A percentile compares a stretch with the other conserved stretches of the same genome.
Conservation (phyloP, 2,888 invertebrate species). For the Synanthedon myopaeformis region DNA sequence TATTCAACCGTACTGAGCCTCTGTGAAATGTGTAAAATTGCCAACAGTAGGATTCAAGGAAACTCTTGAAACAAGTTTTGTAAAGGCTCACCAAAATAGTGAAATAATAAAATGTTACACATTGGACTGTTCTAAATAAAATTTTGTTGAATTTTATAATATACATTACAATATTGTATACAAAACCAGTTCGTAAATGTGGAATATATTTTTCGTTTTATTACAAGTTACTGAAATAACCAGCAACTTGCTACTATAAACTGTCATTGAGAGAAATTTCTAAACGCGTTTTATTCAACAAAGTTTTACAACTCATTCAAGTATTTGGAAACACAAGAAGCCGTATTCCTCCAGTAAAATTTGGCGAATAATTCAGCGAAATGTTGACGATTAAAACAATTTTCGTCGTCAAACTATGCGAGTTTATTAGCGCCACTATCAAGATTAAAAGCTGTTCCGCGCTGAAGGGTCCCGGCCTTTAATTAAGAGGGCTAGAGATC, state of each 20-base stretch:
- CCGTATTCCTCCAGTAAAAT: not conserved
- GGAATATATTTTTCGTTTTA: too few species aligned
- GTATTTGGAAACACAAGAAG: too few species aligned
- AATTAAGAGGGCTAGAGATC: conserved; percentile 43
- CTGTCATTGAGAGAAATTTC: too few species aligned
- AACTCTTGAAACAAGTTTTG: conserved; percentile 38
- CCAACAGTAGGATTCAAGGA: conserved; percentile 36
- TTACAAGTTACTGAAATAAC: too few species aligned
- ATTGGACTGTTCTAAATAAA: too few species aligned
- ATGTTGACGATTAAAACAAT: not conserved
- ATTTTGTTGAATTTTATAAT: too few species aligned
- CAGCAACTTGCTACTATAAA: too few species aligned
- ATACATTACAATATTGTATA: too few species aligned
- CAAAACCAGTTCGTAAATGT: too few species aligned
- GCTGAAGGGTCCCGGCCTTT: conserved; percentile 35
- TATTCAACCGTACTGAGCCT: conserved; percentile 43
- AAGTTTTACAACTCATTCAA: too few species aligned
- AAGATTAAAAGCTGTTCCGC: conserved; percentile 41
- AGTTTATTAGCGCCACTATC: conserved; percentile 40
- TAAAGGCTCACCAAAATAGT: conserved; percentile 29
- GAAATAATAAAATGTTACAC: conserved; percentile 6
- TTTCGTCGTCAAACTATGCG: conserved; percentile 25
- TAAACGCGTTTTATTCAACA: too few species aligned
- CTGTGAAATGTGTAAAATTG: conserved; percentile 47
- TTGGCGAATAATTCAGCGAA: not conserved